Evolutionary conservation across 2,113 vertebrate genomes (phyloP).

Genomic region (Pollimyrus isidori): DNA sequence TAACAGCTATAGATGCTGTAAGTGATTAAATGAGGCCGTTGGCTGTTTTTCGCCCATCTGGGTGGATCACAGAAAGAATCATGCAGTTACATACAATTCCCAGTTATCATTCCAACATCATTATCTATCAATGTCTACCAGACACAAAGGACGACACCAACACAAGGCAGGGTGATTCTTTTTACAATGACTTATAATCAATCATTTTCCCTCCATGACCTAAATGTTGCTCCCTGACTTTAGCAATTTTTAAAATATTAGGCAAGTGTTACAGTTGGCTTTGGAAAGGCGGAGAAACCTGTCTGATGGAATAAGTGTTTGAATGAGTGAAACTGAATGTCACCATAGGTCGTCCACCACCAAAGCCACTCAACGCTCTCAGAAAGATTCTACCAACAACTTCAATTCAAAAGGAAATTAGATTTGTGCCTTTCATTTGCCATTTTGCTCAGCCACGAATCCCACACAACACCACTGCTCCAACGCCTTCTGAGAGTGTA

Average conservation of each 20-base stretch:
- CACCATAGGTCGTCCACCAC: background rate
- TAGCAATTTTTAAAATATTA: background rate
- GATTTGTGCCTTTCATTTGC: background rate
- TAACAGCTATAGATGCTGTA: background rate
- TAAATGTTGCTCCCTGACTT: background rate
- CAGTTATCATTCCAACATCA: background rate
- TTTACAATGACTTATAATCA: background rate
- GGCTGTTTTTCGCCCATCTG: background rate
- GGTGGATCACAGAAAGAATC: background rate
- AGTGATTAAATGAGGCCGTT: background rate
- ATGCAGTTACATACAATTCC: background rate
- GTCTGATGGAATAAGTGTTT: background rate
- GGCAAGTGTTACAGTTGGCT: background rate
- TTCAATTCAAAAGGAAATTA: background rate
- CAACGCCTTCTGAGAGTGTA: background rate
- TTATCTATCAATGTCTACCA: background rate
- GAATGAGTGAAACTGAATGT: background rate
- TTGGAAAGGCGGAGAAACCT: background rate
- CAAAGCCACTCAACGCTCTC: background rate
- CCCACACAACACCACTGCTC: background rate
- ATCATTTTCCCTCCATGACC: background rate
- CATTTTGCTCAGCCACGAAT: background rate
- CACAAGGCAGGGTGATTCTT: background rate
- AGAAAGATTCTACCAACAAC: background rate
- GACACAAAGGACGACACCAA: background rate